phyloP scores from a whole-genome alignment of 2,113 vertebrate species.

The Suricata suricatta region DNA sequence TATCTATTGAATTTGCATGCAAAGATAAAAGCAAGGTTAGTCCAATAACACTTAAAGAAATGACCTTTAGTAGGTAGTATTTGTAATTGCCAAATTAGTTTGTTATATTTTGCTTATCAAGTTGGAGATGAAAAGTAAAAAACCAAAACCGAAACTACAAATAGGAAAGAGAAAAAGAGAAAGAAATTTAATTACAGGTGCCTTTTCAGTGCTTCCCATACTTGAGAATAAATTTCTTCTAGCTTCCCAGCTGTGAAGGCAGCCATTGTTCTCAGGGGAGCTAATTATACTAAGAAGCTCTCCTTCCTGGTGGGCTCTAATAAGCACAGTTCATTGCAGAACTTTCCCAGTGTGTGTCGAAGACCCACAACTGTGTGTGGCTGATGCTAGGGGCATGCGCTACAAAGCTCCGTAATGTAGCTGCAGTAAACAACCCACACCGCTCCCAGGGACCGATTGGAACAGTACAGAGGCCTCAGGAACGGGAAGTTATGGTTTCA shows the following conservation, averaged over 20 bases:
- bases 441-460: conserved; percentile 47
- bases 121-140: neutral
- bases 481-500: conserved; percentile 68
- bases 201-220: conserved; percentile 56
- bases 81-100: neutral
- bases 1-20: neutral
- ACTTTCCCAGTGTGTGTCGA: conserved; percentile 67
- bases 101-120: conserved; percentile 47
- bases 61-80: neutral
- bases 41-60: neutral
- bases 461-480: conserved; percentile 35
- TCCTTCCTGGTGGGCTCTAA: conserved; percentile 80
- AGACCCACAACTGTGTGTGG: conserved; percentile 70
- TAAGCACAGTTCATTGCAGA: conserved; percentile 79
- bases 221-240: conserved; percentile 71
- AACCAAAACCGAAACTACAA: neutral
- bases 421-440: conserved; percentile 72
- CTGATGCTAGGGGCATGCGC: conserved; percentile 59
- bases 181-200: conserved; percentile 75
- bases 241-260: conserved; percentile 72
- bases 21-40: neutral
- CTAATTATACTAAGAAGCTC: conserved; percentile 80
- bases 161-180: neutral
- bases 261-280: conserved; percentile 79
- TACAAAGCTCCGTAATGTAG: conserved; percentile 48